Conservation (phyloP, 2,888 invertebrate genomes). For the Cylloceria caligata region DNA sequence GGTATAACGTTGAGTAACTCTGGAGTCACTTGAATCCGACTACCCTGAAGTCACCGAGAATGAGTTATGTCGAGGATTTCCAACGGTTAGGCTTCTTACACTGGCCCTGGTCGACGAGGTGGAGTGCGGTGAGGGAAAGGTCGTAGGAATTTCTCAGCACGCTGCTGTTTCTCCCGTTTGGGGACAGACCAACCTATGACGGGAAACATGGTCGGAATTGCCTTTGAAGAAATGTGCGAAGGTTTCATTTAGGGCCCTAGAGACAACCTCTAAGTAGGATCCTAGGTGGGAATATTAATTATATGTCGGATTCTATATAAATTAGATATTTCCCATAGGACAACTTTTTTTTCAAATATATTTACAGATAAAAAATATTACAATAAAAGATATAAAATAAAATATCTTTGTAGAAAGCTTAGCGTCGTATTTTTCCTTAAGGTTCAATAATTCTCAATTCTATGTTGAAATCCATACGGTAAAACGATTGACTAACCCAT, state of each 20-base stretch:
- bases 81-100: conserved; percentile 23
- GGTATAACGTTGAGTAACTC: conserved; percentile 15
- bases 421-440: too few species aligned
- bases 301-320: not conserved
- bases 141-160: conserved; percentile 17
- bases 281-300: not conserved
- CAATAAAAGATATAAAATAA: too few species aligned
- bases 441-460: too few species aligned
- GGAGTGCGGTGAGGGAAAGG: conserved; percentile 46
- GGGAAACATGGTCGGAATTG: not conserved
- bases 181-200: not conserved
- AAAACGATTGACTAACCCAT: too few species aligned
- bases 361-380: not conserved
- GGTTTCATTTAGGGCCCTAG: not conserved
- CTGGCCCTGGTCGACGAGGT: conserved; percentile 25
- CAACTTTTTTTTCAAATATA: too few species aligned
- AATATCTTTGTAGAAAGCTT: too few species aligned
- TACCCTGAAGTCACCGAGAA: conserved; percentile 67
- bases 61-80: conserved; percentile 77
- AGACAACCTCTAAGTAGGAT: not conserved
- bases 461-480: too few species aligned
- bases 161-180: not conserved
- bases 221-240: not conserved
- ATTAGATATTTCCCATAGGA: not conserved
- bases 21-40: conserved; percentile 30